Conservation (phyloP, 2,113 vertebrate species). For the Bombycilla garrulus region DNA sequence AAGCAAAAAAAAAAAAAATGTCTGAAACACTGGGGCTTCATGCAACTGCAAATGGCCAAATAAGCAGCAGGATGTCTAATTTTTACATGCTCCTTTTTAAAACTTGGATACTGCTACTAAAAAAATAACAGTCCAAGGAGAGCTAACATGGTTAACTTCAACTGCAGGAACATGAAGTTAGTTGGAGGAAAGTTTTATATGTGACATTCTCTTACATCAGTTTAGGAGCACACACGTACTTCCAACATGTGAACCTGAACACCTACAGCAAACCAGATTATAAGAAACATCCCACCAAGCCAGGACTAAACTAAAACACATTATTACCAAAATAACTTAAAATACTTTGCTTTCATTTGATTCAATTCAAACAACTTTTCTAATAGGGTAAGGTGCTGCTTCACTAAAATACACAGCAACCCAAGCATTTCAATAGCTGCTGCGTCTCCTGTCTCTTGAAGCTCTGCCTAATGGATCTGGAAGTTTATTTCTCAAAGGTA, state of each 20-base stretch:
- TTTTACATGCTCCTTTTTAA: neutral
- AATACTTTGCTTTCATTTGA: neutral
- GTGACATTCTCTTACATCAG: neutral
- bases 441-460: neutral
- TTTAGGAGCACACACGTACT: neutral
- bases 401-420: neutral
- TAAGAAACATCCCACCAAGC: neutral
- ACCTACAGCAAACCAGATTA: neutral
- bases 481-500: constrained; percentile 77
- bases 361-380: neutral
- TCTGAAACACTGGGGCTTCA: neutral
- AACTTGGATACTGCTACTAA: neutral
- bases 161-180: neutral
- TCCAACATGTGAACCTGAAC: neutral
- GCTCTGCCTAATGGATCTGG: constrained; percentile 61
- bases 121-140: neutral
- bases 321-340: neutral
- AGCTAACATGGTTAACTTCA: neutral
- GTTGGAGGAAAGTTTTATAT: neutral
- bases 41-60: neutral
- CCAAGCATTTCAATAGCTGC: neutral
- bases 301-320: neutral
- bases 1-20: neutral
- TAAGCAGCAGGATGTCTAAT: neutral
- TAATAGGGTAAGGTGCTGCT: neutral